Evolutionary conservation across 2,888 invertebrate genomes (phyloP).

Genomic region (Microplitis deprimator): DNA sequence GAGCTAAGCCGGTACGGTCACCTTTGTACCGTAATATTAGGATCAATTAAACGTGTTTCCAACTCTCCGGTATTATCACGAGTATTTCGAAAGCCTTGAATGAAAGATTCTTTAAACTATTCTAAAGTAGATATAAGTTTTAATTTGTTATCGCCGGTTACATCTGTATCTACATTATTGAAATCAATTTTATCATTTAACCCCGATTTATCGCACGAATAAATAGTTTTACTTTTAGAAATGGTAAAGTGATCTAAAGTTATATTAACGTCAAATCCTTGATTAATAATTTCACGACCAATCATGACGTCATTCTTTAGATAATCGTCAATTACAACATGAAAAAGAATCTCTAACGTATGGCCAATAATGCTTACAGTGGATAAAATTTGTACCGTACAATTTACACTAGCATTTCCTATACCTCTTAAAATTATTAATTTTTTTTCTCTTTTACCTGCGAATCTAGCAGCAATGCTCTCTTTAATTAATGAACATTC

Average conservation of each 20-base stretch:
- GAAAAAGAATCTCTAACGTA: neutral
- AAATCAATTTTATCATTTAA: neutral
- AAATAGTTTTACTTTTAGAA: constrained; percentile 14
- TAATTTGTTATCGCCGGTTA: neutral
- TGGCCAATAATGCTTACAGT: neutral
- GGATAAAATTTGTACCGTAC: neutral
- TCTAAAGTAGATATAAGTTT: neutral
- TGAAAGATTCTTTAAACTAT: no score
- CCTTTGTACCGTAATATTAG: no score
- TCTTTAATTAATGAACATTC: no score
- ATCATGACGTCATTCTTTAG: constrained; percentile 20
- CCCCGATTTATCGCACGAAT: neutral
- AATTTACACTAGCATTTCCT: neutral
- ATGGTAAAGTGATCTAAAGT: constrained; percentile 14
- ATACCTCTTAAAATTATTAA: neutral
- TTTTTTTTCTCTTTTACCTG: neutral
- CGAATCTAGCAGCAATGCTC: neutral
- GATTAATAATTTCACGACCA: constrained; percentile 30
- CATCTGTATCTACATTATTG: neutral
- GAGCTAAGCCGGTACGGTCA: no score
- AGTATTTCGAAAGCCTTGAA: no score
- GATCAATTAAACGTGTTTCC: no score
- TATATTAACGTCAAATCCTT: constrained; percentile 25
- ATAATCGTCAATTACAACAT: neutral
- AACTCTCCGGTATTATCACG: no score